Conservation (phyloP, 53 echinoderm and acorn worm species). For the Antedon mediterranea region DNA sequence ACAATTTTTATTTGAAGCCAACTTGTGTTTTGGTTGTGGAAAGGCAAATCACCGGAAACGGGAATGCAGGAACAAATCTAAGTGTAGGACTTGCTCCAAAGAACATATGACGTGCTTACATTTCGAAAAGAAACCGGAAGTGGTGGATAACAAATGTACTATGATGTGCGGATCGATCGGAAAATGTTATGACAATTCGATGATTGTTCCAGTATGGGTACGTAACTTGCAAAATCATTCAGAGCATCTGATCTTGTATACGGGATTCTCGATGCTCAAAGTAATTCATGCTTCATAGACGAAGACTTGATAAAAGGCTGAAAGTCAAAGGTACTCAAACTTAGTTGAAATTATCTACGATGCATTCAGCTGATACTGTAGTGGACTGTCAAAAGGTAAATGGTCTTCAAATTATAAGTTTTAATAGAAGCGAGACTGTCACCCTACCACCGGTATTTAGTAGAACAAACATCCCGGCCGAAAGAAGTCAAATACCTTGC, state of each 20-base stretch:
- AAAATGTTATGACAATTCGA: neutral
- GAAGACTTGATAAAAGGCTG: slow-evolving; percentile 6
- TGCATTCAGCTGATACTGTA: slow-evolving; percentile 5
- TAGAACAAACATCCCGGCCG: slow-evolving; percentile 17
- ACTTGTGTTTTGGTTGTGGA: too few relatives aligned
- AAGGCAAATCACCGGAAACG: too few relatives aligned
- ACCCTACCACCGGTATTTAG: slow-evolving; percentile 14
- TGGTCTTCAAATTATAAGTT: slow-evolving; percentile 21
- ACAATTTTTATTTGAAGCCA: too few relatives aligned
- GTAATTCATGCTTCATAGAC: slow-evolving; percentile 15
- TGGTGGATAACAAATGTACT: too few relatives aligned
- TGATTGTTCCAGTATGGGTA: slow-evolving; percentile 19
- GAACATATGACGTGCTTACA: too few relatives aligned
- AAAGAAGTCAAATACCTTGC: slow-evolving; percentile 32
- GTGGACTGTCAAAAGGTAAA: slow-evolving; percentile 9
- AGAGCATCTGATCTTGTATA: slow-evolving; percentile 12
- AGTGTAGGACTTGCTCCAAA: too few relatives aligned
- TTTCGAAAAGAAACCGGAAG: too few relatives aligned
- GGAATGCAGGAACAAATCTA: too few relatives aligned
- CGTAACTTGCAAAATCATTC: neutral
- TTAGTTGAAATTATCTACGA: slow-evolving; percentile 9
- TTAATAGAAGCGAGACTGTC: slow-evolving; percentile 8
- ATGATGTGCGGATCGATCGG: too few relatives aligned
- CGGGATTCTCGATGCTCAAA: slow-evolving; percentile 21
- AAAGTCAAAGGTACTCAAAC: slow-evolving; percentile 12